phyloP scores from a whole-genome alignment of 2,797 vertebrate species.

The Hipposideros larvatus region DNA sequence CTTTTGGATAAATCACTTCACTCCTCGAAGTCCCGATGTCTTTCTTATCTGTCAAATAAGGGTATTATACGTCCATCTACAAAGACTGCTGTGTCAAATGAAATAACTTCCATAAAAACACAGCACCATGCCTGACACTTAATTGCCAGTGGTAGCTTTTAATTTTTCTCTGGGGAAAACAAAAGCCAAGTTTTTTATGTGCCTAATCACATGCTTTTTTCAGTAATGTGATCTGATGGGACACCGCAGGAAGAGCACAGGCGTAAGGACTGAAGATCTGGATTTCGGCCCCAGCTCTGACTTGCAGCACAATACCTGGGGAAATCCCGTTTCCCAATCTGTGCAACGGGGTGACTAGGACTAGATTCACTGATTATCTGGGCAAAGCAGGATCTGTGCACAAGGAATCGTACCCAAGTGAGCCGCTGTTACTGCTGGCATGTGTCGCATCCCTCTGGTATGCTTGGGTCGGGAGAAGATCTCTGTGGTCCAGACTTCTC shows the following conservation, averaged over 20 bases:
- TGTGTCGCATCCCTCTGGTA: slow-evolving; percentile 58
- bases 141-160: slow-evolving; percentile 31
- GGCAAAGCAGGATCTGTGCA: slow-evolving; percentile 56
- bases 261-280: not conserved
- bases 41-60: slow-evolving; percentile 55
- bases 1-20: slow-evolving; percentile 30
- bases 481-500: slow-evolving; percentile 73
- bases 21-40: not conserved
- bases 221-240: slow-evolving; percentile 12
- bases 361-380: slow-evolving; percentile 39
- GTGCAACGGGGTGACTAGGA: slow-evolving; percentile 1
- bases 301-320: not conserved
- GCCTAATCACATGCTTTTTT: not conserved
- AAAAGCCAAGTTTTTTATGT: not conserved
- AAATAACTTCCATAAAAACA: slow-evolving; percentile 42
- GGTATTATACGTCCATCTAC: not conserved
- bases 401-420: slow-evolving; percentile 57
- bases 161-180: slow-evolving; percentile 35
- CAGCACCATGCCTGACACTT: slow-evolving; percentile 53
- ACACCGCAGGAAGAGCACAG: not conserved
- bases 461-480: slow-evolving; percentile 71
- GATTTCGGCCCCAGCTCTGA: not conserved
- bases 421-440: slow-evolving; percentile 59
- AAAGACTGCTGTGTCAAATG: slow-evolving; percentile 48
- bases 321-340: not conserved